A percentile compares a stretch with the other conserved stretches of the same genome.
phyloP scores from a whole-genome alignment of 2,888 invertebrate genomes.

The Prosopocoilus inquinatus region DNA sequence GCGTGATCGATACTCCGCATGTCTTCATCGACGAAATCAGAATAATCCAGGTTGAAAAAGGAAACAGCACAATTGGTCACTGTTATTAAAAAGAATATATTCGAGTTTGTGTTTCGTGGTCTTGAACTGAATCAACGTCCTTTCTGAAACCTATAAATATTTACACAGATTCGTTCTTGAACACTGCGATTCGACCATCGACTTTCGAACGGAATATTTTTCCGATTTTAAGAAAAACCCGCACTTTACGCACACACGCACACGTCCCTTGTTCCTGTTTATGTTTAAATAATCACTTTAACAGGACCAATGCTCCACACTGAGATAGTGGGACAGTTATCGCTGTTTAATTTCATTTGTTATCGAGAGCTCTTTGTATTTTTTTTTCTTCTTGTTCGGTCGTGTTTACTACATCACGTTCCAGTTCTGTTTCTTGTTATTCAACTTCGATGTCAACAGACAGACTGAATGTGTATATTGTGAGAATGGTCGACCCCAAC shows the following conservation, averaged over 20 bases:
- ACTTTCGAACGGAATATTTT: no score
- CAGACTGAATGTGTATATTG: conserved; percentile 23
- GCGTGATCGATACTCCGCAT: neutral
- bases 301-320: neutral
- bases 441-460: conserved; percentile 19
- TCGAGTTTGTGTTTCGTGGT: conserved; percentile 6
- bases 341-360: conserved; percentile 1
- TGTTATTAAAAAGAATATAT: conserved; percentile 7
- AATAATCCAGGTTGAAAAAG: no score
- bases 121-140: conserved; percentile 21
- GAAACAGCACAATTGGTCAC: conserved; percentile 6
- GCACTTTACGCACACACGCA: conserved; percentile 1
- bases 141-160: conserved; percentile 14
- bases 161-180: conserved; percentile 14
- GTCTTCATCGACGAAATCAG: no score
- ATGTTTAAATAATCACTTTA: neutral
- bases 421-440: neutral
- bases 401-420: neutral
- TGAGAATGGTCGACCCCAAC: conserved; percentile 28
- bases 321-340: conserved; percentile 3
- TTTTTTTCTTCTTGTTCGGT: neutral
- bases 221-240: neutral
- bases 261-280: neutral
- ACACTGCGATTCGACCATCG: neutral
- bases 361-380: neutral